Conservation (phyloP, 2,113 vertebrate genomes). For the human (Homo sapiens) region GRCh38 chr4:163336001-163336500, state of each 20-base stretch:
- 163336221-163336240: background rate
- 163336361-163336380: background rate
- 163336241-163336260: background rate
- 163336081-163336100: background rate
- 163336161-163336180: background rate
- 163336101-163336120: conserved; percentile 29
- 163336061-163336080: background rate
- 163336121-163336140: background rate
- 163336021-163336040: background rate
- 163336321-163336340: background rate
- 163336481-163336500: background rate
- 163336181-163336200: background rate
- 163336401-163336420: background rate
- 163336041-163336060: background rate
- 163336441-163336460: background rate
- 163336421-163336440: background rate
- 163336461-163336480: background rate
- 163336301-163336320: background rate
- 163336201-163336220: background rate
- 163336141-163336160: background rate
- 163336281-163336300: background rate
- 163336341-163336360: background rate
- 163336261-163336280: background rate
- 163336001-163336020: background rate
- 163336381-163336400: background rate